A percentile compares a stretch with the other conserved stretches of the same genome.
These are phyloP conservation scores for Ochropleura leucogaster DNA, from an alignment of 2,888 invertebrate genomes.

Conservation along the genomic window DNA sequence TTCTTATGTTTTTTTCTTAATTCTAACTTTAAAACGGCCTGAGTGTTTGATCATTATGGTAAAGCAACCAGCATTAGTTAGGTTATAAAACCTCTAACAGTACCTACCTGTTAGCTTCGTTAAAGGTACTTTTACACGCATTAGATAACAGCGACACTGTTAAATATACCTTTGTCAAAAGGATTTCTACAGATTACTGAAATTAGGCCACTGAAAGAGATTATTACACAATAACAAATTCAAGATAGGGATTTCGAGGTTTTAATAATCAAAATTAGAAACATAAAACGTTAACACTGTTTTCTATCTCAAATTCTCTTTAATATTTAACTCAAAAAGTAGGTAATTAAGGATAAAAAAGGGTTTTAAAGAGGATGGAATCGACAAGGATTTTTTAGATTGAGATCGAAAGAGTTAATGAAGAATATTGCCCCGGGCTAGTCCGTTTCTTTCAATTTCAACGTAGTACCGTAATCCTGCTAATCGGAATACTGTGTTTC, in stretches of 20 bases:
- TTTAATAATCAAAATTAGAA: neutral
- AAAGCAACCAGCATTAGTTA: too few relatives aligned
- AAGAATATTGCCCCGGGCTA: slow-evolving; percentile 80
- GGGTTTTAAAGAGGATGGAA: slow-evolving; percentile 44
- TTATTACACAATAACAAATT: slow-evolving; percentile 8
- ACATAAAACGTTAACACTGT: slow-evolving; percentile 8
- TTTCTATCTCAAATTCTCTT: slow-evolving; percentile 13
- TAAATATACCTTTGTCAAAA: neutral
- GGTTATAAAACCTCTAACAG: too few relatives aligned
- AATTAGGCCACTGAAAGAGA: neutral
- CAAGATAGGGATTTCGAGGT: neutral
- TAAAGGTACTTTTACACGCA: too few relatives aligned
- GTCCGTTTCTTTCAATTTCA: slow-evolving; percentile 80
- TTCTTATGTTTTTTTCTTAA: too few relatives aligned
- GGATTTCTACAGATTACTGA: neutral
- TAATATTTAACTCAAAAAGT: slow-evolving; percentile 20
- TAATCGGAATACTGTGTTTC: slow-evolving; percentile 87
- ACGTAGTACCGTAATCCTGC: slow-evolving; percentile 76
- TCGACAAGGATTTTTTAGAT: slow-evolving; percentile 74
- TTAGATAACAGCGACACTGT: neutral
- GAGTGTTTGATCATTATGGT: too few relatives aligned
- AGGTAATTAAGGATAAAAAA: slow-evolving; percentile 27
- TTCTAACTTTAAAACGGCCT: too few relatives aligned
- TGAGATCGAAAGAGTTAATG: slow-evolving; percentile 84
- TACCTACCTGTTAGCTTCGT: too few relatives aligned